Percentiles rank a stretch among this genome's conserved stretches.
These are phyloP conservation scores for Ictalurus punctatus DNA, from an alignment of 2,113 vertebrate genomes.

Conservation along the genomic window DNA sequence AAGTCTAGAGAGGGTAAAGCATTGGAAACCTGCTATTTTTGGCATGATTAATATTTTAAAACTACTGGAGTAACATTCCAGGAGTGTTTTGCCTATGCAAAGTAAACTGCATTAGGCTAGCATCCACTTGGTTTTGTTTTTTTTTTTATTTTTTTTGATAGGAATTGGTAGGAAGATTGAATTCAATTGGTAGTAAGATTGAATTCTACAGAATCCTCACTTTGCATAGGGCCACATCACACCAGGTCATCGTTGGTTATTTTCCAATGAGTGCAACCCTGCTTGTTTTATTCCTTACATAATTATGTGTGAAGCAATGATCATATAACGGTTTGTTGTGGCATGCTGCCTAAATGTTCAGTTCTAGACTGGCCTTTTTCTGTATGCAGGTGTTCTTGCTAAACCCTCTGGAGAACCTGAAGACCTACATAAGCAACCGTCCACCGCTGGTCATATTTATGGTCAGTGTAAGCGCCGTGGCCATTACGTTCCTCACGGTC, in stretches of 20 bases:
- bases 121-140: background rate
- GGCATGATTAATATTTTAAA: background rate
- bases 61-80: background rate
- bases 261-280: background rate
- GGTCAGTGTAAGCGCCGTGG: slow-evolving; percentile 95
- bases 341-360: background rate
- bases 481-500: slow-evolving; percentile 94
- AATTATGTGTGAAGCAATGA: background rate
- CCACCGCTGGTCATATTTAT: slow-evolving; percentile 97
- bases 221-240: background rate
- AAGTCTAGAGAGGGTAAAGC: background rate
- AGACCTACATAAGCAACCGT: slow-evolving; percentile 88
- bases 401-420: slow-evolving; percentile 94
- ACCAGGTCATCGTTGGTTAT: background rate
- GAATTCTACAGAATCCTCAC: background rate
- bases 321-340: background rate
- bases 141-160: background rate
- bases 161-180: background rate
- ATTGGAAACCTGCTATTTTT: background rate
- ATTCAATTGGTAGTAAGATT: background rate
- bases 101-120: background rate
- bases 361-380: background rate
- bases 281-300: background rate
- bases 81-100: background rate
- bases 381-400: slow-evolving; percentile 74